Percentiles rank a stretch among this genome's conserved stretches.
Conservation (phyloP, 2,113 vertebrate genomes). For the Lasiurus borealis region DNA sequence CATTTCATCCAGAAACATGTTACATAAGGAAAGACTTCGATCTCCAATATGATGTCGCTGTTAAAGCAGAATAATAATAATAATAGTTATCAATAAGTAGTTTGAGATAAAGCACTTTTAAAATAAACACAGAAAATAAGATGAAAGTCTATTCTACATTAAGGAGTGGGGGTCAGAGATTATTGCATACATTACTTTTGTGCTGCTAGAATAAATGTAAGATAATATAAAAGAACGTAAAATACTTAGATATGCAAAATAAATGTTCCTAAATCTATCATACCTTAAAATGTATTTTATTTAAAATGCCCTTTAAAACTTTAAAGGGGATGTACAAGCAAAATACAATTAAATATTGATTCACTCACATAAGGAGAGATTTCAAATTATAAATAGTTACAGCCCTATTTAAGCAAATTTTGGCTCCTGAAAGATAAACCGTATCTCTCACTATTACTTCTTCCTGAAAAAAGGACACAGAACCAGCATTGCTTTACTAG, state of each 20-base stretch:
- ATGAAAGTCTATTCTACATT: neutral
- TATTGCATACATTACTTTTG: neutral
- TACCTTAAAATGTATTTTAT: neutral
- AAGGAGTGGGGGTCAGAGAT: neutral
- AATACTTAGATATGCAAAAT: slow-evolving; percentile 46
- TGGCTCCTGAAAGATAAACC: neutral
- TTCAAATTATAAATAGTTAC: slow-evolving; percentile 48
- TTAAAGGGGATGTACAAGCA: slow-evolving; percentile 1
- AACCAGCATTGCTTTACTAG: slow-evolving; percentile 6
- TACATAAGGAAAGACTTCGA: slow-evolving; percentile 97
- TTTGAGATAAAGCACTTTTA: neutral
- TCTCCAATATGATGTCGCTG: slow-evolving; percentile 99
- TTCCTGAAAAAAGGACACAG: neutral
- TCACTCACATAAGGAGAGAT: neutral
- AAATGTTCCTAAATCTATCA: slow-evolving; percentile 21
- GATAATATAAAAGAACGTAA: slow-evolving; percentile 36
- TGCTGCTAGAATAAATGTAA: slow-evolving; percentile 28
- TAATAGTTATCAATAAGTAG: slow-evolving; percentile 13
- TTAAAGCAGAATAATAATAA: slow-evolving; percentile 22
- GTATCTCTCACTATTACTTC: neutral
- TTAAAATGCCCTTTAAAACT: slow-evolving; percentile 28
- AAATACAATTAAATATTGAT: slow-evolving; percentile 26
- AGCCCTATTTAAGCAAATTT: slow-evolving; percentile 24
- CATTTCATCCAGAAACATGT: slow-evolving; percentile 99
- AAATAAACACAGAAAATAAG: slow-evolving; percentile 58